Conservation (phyloP, 2,888 invertebrate genomes). For the Junonia oenone region DNA sequence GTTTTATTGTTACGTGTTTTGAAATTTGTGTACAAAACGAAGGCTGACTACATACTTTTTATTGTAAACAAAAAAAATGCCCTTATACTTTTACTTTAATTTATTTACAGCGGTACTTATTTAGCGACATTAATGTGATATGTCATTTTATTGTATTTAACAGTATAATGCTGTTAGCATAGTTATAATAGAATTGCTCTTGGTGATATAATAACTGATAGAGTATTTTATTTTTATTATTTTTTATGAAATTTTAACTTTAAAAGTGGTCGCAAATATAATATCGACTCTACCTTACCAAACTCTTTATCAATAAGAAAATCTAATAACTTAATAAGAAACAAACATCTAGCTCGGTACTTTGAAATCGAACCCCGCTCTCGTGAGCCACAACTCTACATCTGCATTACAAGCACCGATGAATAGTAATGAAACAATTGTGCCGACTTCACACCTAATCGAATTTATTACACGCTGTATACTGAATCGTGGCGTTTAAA, state of each 20-base stretch:
- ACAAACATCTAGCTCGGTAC: background rate
- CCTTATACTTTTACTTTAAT: too few relatives aligned
- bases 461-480: conserved; percentile 10
- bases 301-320: too few relatives aligned
- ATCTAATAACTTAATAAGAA: background rate
- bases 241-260: too few relatives aligned
- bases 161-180: too few relatives aligned
- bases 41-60: background rate
- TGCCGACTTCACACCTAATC: conserved; percentile 10
- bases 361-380: background rate
- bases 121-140: too few relatives aligned
- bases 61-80: background rate
- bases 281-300: too few relatives aligned
- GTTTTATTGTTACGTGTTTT: background rate
- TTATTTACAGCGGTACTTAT: too few relatives aligned
- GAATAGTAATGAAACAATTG: conserved; percentile 18
- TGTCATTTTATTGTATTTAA: too few relatives aligned
- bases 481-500: background rate
- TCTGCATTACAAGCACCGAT: conserved; percentile 4
- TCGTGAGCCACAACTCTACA: conserved; percentile 3
- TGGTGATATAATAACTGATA: too few relatives aligned
- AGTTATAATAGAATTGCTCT: too few relatives aligned
- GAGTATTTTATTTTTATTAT: too few relatives aligned
- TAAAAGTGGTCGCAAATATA: too few relatives aligned
- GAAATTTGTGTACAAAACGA: background rate